Evolutionary conservation across 2,113 vertebrate genomes (phyloP).

Genomic region (Pterocles orientalis): DNA sequence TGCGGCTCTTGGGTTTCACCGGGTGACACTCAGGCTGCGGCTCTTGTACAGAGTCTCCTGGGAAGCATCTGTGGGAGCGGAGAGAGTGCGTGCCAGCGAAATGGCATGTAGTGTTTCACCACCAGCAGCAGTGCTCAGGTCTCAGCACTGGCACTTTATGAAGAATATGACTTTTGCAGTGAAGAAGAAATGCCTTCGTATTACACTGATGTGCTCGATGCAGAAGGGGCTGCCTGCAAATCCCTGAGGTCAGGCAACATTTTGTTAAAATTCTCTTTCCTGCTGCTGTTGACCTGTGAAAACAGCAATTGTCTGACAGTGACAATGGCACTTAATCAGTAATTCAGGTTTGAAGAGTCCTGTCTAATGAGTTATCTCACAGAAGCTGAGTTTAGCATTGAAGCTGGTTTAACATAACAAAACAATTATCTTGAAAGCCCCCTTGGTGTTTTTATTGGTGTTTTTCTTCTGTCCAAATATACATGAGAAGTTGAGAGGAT

Average conservation of each 20-base stretch:
- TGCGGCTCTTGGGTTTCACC: slow-evolving; percentile 39
- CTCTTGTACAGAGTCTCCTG: neutral
- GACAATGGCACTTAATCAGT: neutral
- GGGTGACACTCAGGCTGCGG: neutral
- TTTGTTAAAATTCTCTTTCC: neutral
- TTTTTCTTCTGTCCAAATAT: slow-evolving; percentile 31
- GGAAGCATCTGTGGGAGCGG: neutral
- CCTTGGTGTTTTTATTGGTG: slow-evolving; percentile 36
- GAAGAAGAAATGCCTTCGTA: neutral
- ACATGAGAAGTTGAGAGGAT: neutral
- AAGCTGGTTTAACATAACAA: neutral
- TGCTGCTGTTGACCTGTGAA: neutral
- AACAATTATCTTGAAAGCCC: slow-evolving; percentile 25
- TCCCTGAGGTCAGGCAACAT: neutral
- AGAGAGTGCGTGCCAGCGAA: fast-evolving
- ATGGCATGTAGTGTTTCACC: neutral
- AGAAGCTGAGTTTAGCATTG: slow-evolving; percentile 17
- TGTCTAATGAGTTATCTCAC: neutral
- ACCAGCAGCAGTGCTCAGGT: neutral
- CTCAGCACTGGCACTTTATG: neutral
- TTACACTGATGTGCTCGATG: neutral
- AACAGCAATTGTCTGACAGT: neutral
- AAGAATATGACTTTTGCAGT: neutral
- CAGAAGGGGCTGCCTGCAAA: neutral
- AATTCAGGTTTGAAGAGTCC: neutral